A percentile compares a stretch with the other conserved stretches of the same genome.
phyloP scores from a whole-genome alignment of 2,113 vertebrate species.

The Cavia porcellus region DNA sequence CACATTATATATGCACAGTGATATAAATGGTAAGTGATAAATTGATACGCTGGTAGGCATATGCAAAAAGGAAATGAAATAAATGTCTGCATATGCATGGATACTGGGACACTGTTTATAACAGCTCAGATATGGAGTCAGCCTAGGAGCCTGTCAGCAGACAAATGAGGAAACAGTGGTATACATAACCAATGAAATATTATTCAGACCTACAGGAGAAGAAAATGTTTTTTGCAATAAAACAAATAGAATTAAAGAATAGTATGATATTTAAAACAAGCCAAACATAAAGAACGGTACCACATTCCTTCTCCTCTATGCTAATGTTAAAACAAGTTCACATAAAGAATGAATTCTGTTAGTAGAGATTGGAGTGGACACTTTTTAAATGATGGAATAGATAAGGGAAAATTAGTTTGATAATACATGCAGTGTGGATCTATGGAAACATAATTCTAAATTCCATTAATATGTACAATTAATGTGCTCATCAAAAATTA shows the following conservation, averaged over 20 bases:
- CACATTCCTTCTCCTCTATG: rapidly evolving
- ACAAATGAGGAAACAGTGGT: background rate
- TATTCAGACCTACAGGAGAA: background rate
- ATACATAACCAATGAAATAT: background rate
- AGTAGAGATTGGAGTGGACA: background rate
- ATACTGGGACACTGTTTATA: background rate
- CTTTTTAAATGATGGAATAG: too few relatives aligned
- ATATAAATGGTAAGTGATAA: background rate
- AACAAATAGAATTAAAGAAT: background rate
- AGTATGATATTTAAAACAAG: background rate
- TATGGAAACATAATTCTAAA: background rate
- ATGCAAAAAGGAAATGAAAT: background rate
- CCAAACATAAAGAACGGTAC: background rate
- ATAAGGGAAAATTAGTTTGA: background rate
- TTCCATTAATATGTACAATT: background rate
- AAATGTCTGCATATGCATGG: too few relatives aligned
- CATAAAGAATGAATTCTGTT: background rate
- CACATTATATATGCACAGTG: background rate
- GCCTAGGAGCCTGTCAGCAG: background rate
- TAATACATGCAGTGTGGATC: background rate
- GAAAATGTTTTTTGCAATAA: background rate
- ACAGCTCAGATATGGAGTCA: background rate
- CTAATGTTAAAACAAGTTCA: background rate
- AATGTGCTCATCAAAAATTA: background rate
- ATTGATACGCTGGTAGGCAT: background rate